Evolutionary conservation across 2,113 vertebrate genomes (phyloP).

Genomic region (Chascanopsetta lugubris): DNA sequence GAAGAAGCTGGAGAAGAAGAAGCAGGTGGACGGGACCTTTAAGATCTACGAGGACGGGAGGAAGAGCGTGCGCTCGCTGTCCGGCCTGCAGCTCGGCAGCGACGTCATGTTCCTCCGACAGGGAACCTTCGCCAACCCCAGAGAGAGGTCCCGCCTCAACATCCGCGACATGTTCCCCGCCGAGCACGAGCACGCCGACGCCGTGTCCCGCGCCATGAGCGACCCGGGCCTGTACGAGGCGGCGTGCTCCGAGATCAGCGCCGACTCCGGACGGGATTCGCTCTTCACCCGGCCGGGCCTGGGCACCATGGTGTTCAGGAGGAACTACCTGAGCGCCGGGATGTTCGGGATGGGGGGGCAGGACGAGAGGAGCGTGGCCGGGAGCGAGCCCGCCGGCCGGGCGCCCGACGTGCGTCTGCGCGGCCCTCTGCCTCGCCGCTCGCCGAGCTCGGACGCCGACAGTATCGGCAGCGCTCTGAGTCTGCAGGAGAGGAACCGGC

Average conservation of each 20-base stretch:
- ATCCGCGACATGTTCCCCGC: slow-evolving; percentile 92
- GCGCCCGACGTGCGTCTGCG: slow-evolving; percentile 76
- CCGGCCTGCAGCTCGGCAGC: slow-evolving; percentile 90
- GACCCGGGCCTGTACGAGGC: slow-evolving; percentile 86
- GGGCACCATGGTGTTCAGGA: slow-evolving; percentile 97
- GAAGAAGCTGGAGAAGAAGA: slow-evolving; percentile 93
- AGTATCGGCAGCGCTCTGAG: slow-evolving; percentile 91
- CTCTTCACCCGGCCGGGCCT: slow-evolving; percentile 94
- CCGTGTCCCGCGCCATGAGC: slow-evolving; percentile 91
- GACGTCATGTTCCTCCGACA: slow-evolving; percentile 96
- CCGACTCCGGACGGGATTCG: slow-evolving; percentile 94
- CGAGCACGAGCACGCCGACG: slow-evolving; percentile 77
- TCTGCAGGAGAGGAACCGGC: slow-evolving; percentile 85
- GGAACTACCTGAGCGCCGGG: slow-evolving; percentile 89
- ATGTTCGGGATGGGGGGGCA: slow-evolving; percentile 84
- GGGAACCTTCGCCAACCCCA: slow-evolving; percentile 86
- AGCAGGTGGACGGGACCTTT: slow-evolving; percentile 90
- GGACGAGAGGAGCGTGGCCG: slow-evolving; percentile 76
- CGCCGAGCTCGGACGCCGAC: slow-evolving; percentile 88
- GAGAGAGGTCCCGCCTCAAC: slow-evolving; percentile 87
- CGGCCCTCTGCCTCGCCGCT: slow-evolving; percentile 84
- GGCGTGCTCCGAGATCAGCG: slow-evolving; percentile 93
- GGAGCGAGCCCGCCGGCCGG: slow-evolving; percentile 62
- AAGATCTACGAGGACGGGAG: slow-evolving; percentile 96
- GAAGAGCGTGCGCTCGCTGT: slow-evolving; percentile 93